Conservation (phyloP, 2,797 vertebrate genomes). For the Clamator glandarius region DNA sequence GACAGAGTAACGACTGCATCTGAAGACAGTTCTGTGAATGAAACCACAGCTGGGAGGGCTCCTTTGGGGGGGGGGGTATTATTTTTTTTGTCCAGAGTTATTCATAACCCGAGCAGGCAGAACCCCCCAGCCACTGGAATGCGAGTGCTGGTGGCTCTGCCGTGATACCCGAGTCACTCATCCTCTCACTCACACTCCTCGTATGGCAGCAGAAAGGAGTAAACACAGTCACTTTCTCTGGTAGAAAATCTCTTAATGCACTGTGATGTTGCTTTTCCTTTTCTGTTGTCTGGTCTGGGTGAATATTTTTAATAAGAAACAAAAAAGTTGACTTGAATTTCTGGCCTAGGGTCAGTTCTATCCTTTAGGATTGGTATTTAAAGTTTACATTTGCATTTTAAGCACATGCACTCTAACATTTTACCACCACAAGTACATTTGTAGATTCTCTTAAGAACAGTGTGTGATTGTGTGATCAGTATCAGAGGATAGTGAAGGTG, state of each 20-base stretch:
- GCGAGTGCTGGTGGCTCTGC: neutral
- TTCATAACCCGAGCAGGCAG: neutral
- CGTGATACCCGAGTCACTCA: neutral
- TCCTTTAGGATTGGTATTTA: neutral
- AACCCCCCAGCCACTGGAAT: neutral
- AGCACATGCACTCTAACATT: neutral
- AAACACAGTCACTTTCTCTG: neutral
- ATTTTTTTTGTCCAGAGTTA: neutral
- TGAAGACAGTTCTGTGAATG: neutral
- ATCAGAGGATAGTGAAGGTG: neutral
- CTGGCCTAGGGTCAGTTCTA: constrained; percentile 10
- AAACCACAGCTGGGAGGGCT: neutral
- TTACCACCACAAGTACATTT: neutral
- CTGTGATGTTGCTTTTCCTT: constrained; percentile 23
- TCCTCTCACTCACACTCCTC: neutral
- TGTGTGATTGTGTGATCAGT: neutral
- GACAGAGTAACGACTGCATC: fast-evolving
- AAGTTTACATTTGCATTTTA: constrained; percentile 32
- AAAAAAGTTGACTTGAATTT: constrained; percentile 17
- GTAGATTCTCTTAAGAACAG: neutral
- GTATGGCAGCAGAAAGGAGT: constrained; percentile 13
- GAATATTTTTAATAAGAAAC: constrained; percentile 26
- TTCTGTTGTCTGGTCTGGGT: constrained; percentile 29
- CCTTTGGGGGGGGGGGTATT: fast-evolving
- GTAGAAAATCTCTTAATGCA: constrained; percentile 45